phyloP scores from a whole-genome alignment of 2,797 vertebrate species.

The Ispidina lecontei region DNA sequence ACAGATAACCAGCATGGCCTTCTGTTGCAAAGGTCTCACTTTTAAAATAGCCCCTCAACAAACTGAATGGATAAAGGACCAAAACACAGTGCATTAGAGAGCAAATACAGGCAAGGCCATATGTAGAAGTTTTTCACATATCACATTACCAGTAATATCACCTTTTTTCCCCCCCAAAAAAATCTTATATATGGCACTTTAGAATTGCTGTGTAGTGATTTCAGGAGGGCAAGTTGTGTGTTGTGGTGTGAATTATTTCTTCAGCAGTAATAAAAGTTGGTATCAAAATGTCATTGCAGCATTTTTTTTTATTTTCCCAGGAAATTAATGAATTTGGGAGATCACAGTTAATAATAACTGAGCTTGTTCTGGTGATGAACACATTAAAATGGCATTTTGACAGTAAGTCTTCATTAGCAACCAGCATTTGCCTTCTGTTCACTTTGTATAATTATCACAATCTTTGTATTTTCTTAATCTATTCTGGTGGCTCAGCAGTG shows the following conservation, averaged over 20 bases:
- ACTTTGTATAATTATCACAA: neutral
- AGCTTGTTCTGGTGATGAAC: neutral
- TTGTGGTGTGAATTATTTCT: slow-evolving; percentile 29
- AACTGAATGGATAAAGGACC: neutral
- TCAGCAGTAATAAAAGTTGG: neutral
- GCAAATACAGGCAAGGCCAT: neutral
- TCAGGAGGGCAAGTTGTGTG: neutral
- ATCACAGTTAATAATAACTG: neutral
- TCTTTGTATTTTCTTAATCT: neutral
- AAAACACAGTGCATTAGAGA: neutral
- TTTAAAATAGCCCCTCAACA: neutral
- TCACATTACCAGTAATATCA: neutral
- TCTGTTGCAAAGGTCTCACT: neutral
- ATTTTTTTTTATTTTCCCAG: slow-evolving; percentile 14
- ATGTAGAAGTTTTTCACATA: neutral
- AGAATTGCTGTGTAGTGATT: neutral
- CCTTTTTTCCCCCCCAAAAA: neutral
- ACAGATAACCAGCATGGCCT: neutral
- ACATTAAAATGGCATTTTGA: slow-evolving; percentile 16
- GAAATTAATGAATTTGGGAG: neutral
- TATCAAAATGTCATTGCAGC: slow-evolving; percentile 39
- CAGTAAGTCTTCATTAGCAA: neutral
- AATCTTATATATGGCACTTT: neutral
- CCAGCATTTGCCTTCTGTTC: neutral
- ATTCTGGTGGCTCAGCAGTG: neutral